These are phyloP conservation scores for Apus apus DNA, from an alignment of 2,113 vertebrate genomes.

Conservation along the genomic window DNA sequence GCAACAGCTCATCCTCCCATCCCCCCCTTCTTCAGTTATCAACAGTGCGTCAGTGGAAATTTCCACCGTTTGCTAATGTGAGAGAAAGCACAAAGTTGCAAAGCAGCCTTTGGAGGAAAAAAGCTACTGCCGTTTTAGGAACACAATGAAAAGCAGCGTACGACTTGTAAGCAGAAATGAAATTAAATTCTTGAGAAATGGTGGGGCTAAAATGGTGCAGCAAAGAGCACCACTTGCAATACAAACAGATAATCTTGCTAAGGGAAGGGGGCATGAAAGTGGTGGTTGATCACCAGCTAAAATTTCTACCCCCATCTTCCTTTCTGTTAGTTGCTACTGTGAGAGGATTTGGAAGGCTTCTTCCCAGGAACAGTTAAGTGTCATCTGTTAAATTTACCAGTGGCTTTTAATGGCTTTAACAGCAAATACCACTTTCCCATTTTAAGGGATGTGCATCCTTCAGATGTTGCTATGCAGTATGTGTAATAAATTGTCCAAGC, in stretches of 20 bases:
- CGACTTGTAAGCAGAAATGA: neutral
- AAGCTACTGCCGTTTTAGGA: neutral
- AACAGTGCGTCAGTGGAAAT: constrained; percentile 77
- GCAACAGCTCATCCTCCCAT: constrained; percentile 52
- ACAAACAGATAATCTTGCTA: accelerated
- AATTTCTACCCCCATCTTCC: neutral
- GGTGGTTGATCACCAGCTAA: neutral
- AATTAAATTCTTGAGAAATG: neutral
- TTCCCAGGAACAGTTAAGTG: neutral
- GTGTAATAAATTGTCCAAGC: accelerated
- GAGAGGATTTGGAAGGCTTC: neutral
- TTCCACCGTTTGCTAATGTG: constrained; percentile 75
- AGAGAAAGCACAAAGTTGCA: constrained; percentile 50
- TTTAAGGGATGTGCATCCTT: neutral
- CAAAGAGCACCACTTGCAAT: neutral
- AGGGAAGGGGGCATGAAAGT: neutral
- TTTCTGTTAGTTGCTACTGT: neutral
- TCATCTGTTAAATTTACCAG: neutral
- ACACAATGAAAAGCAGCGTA: neutral
- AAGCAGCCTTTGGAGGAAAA: constrained; percentile 1
- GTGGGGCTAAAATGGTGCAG: neutral
- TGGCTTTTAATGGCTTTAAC: neutral
- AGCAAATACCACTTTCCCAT: neutral
- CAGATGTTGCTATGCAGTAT: neutral
- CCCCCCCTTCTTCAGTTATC: constrained; percentile 56